Base-by-base conservation (phyloP, 1,140 invertebrate species). In the Tyrophagus putrescentiae region DNA sequence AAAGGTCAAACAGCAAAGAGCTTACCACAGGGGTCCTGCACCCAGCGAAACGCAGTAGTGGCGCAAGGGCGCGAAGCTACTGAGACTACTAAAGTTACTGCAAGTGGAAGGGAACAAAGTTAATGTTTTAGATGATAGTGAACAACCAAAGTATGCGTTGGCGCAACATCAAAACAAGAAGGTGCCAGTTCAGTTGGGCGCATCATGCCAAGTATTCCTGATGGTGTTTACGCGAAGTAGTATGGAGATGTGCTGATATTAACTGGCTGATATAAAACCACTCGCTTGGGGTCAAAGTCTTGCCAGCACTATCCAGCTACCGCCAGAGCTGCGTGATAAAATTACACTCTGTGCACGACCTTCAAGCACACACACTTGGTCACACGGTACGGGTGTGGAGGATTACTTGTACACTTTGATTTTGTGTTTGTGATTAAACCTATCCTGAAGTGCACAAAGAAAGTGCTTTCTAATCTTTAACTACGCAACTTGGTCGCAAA, bases 1-100 rank as follows among this genome's bases (percentile, higher is more conserved):
- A 7, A 9, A 7, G 7, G 18, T n/a, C 36, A 39, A n/a, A 13
- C 13, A n/a, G n/a, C 13, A n/a, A 7, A 5, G 9, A n/a, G 44
- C 56, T n/a, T 57, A 57, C 87, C 85, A 91, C 87, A 83, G 87
- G 92, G 90, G 90, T 88, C 89, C 90, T 79, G 88, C 83, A 76
- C 89, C 89, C 83, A 94, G 85, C 82, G 83, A 84, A 79, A 89
- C 84, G 79, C 80, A 84, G 73, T 81, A 87, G 69, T 79, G 80
- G 60, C 76, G 69, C 27, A 45, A 42, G 16, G 57, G 57, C 9
- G n/a, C 57, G 13, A 44, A 42, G 4, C 41, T 21, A 25, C 21
- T 42, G 39, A 44, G 23, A 59, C 5, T 27, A 31, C 25, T 27
- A n/a, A n/a, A n/a, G n/a, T n/a, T n/a, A 54, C 52, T 54, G 27